Evolutionary conservation across 2,888 invertebrate species (phyloP), one percentile per base, ranked within the genome.

Genomic region (Colostygia pectinataria): DNA sequence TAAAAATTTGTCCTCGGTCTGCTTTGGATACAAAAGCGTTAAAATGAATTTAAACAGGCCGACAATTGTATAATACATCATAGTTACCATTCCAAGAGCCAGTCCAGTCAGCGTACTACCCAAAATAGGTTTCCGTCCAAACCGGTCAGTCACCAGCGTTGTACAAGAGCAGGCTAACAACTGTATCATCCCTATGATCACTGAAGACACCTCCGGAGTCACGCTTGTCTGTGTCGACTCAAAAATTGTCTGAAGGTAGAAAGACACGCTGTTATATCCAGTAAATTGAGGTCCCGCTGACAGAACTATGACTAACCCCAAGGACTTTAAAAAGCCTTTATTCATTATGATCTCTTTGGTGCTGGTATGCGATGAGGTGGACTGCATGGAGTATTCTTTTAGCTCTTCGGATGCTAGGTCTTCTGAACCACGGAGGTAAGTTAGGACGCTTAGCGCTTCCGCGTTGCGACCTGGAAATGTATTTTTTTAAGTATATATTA

Each of bases 191-290:
- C 85, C 85, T 23, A 85, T 68, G 0, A 75, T 50, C 0, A 78
- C 79, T 0, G 83, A 84, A 0, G 77, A 74, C 1, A 73, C 28
- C 51, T 77, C 79, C 0, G 84, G 66, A 2, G 44, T 67, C 0
- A 85, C 63, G 8, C 68, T 72, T 0, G 82, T 80, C n/a, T 77
- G 58, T 0, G 83, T 77, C 0, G 77, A 77, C 25, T 74, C 74
- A 41, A 85, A 54, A 18, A 85, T 68, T 0, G 81, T 77, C 61
- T 83, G 83, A 1, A 83, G 55, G 40, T 84, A 85, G 54, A 74
- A 78, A 0, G 71, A 55, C 0, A 85, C 71, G 0, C 72, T 74
- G 28, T 81, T 83, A 27, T 68, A 82, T 0, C 84, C 83, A 0
- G 66, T 58, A 0, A 80, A 37, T 10, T 80, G 80, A 0, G 55